Evolutionary conservation across 2,888 invertebrate genomes (phyloP), one percentile per base, ranked within the genome.

Genomic region (Drosophila ustulata): DNA sequence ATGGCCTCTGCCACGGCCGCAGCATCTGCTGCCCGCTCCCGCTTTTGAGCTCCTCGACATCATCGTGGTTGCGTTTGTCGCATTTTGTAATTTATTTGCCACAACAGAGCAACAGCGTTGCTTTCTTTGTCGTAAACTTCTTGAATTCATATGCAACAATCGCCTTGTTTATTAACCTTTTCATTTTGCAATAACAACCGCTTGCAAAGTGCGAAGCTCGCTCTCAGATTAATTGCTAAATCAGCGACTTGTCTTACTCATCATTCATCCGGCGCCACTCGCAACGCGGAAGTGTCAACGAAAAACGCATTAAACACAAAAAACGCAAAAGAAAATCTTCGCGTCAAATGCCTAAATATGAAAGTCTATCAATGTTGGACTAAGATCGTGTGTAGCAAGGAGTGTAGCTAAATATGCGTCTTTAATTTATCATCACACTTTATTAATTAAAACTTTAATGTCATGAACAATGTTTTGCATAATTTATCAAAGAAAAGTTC

Each of bases 121-220:
- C 83, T 87, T 85, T 85, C 85, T 85, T 85, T 85, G 85, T 85
- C 81, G 72, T 78, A 75, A 80, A 80, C 73, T 70, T 82, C 73
- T 69, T 72, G 71, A 77, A 69, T 81, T 83, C 79, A 83, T 83
- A 65, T 73, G 72, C 78, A 69, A 56, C 82, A 59, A 49, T 65
- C 71, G 71, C 77, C 66, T 86, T 83, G 86, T 83, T 86, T 83
- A 86, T 83, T 83, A 83, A 83, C 86, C 83, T 83, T 82, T 86
- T 75, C 52, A 67, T 86, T 77, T 75, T 59, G 83, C 70, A 82
- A 73, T 83, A 72, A 80, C 80, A 82, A 75, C 75, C 59, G 78
- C 68, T 75, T 68, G 65, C 73, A 57, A 71, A 75, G 69, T 84
- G 69, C 2, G 2, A 18, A 18, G 18, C 61, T 68, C 64, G 57